Evolutionary conservation across 1,140 invertebrate species (phyloP).

Genomic region (Eriosoma lanigerum): DNA sequence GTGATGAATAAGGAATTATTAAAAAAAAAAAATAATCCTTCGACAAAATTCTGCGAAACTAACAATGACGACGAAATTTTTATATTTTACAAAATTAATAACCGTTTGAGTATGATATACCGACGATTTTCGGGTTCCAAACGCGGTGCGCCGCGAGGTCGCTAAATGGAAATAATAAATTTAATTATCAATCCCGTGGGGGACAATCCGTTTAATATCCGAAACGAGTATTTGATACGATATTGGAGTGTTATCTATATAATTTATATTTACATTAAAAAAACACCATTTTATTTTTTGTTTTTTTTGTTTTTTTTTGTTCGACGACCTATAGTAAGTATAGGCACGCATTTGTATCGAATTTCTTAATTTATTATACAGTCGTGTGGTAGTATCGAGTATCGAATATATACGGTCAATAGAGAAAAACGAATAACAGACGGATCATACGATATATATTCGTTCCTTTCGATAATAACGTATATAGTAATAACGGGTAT

Average conservation of each 20-base stretch:
- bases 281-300: background rate
- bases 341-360: background rate
- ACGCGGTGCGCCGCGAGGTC: too few relatives aligned
- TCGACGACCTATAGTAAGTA: background rate
- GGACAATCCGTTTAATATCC: background rate
- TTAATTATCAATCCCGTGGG: background rate
- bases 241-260: background rate
- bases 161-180: conserved; percentile 19
- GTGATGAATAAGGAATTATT: too few relatives aligned
- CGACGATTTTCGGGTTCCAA: too few relatives aligned
- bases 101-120: too few relatives aligned
- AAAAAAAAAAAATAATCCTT: too few relatives aligned
- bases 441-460: background rate
- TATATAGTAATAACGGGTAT: background rate
- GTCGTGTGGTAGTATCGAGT: background rate
- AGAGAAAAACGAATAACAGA: background rate
- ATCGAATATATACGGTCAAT: background rate
- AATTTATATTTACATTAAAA: background rate
- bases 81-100: too few relatives aligned
- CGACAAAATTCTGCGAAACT: too few relatives aligned
- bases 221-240: background rate
- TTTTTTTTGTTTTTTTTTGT: background rate
- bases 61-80: too few relatives aligned
- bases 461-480: background rate
- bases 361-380: background rate